These are phyloP conservation scores for Romanogobio albipinnatus DNA, from an alignment of 2,113 vertebrate species.

Conservation along the genomic window DNA sequence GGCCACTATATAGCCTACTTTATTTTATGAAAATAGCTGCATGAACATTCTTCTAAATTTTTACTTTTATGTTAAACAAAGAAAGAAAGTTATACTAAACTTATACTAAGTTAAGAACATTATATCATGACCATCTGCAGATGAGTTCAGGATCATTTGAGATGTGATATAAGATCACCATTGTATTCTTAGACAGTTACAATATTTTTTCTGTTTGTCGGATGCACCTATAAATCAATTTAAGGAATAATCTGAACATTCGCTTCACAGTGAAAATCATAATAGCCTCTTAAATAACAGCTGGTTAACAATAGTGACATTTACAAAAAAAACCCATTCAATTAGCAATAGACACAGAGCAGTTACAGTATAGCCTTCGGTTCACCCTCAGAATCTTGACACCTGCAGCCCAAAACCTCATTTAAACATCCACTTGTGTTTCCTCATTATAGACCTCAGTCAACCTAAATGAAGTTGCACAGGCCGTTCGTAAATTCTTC, in stretches of 20 bases:
- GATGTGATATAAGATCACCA: neutral
- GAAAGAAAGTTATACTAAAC: too few relatives aligned
- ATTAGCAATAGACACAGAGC: neutral
- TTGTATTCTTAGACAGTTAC: neutral
- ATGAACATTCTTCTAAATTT: too few relatives aligned
- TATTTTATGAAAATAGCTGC: too few relatives aligned
- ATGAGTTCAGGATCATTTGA: neutral
- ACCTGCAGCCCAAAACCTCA: slow-evolving; percentile 4
- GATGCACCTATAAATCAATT: neutral
- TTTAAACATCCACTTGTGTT: neutral
- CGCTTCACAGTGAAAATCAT: neutral
- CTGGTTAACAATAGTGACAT: slow-evolving; percentile 18
- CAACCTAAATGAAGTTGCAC: neutral
- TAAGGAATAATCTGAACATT: neutral
- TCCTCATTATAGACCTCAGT: neutral
- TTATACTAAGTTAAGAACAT: too few relatives aligned
- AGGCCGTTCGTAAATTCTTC: neutral
- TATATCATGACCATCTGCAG: too few relatives aligned
- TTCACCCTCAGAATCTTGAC: neutral
- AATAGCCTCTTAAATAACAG: neutral
- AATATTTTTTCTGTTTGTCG: neutral
- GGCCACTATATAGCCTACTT: too few relatives aligned
- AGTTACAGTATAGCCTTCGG: slow-evolving; percentile 7
- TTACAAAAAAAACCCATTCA: slow-evolving; percentile 17
- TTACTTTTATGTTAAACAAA: too few relatives aligned